phyloP scores from a whole-genome alignment of 2,888 invertebrate genomes.

The Tenodera sinensis region DNA sequence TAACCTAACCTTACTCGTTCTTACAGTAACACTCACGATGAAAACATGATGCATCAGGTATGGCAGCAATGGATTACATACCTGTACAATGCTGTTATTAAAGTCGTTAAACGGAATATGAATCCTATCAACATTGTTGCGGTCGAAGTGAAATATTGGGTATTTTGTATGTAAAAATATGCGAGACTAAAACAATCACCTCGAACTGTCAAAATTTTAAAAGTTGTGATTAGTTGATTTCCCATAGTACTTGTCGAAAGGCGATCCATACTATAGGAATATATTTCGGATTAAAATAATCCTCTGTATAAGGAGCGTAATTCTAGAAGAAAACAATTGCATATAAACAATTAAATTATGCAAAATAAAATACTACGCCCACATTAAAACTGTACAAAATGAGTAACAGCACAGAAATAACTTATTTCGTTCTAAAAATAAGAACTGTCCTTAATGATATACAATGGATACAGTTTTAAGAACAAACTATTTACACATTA shows the following conservation, averaged over 20 bases:
- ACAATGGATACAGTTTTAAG: neutral
- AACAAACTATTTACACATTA: neutral
- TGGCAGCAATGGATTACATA: too few relatives aligned
- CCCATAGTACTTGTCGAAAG: neutral
- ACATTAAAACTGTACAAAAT: neutral
- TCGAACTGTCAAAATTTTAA: neutral
- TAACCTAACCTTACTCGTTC: too few relatives aligned
- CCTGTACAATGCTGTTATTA: too few relatives aligned
- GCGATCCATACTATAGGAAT: neutral
- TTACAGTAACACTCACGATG: too few relatives aligned
- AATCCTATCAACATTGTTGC: too few relatives aligned
- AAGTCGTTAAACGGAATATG: too few relatives aligned
- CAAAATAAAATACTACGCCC: neutral
- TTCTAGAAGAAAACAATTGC: neutral
- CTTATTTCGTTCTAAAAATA: neutral
- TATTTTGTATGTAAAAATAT: too few relatives aligned
- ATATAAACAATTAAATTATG: neutral
- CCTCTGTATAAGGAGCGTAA: neutral
- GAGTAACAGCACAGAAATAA: neutral
- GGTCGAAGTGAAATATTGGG: too few relatives aligned
- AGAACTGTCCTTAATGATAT: neutral
- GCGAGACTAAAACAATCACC: neutral
- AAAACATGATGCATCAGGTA: too few relatives aligned
- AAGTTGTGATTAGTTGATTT: neutral
- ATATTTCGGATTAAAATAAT: neutral